These are phyloP conservation scores for Bufo gargarizans DNA, from an alignment of 2,113 vertebrate genomes.

Conservation along the genomic window DNA sequence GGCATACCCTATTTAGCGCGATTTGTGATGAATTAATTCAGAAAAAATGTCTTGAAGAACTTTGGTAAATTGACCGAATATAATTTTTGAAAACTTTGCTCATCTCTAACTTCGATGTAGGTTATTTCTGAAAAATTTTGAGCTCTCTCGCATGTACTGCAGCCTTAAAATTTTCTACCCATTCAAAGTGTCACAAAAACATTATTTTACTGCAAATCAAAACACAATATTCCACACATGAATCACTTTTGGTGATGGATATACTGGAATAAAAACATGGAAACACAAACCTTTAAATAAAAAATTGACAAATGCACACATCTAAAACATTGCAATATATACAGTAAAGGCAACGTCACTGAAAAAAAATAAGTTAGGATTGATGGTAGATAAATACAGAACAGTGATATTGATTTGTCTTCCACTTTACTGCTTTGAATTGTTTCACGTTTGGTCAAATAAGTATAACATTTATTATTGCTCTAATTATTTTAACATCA, in stretches of 20 bases:
- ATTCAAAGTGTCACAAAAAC: neutral
- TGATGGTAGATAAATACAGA: neutral
- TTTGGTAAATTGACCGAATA: too few relatives aligned
- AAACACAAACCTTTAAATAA: neutral
- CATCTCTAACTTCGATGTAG: neutral
- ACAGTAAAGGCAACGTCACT: neutral
- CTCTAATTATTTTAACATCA: neutral
- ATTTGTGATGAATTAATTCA: too few relatives aligned
- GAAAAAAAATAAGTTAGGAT: neutral
- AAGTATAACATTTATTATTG: neutral
- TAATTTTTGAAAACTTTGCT: too few relatives aligned
- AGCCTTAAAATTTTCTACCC: neutral
- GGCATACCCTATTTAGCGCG: too few relatives aligned
- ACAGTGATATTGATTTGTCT: slow-evolving; percentile 4
- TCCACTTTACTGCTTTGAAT: neutral
- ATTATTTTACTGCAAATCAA: neutral
- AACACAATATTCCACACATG: neutral
- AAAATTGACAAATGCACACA: slow-evolving; percentile 6
- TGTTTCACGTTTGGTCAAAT: neutral
- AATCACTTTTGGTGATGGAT: neutral
- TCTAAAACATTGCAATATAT: neutral
- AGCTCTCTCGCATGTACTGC: too few relatives aligned
- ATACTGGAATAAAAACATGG: neutral
- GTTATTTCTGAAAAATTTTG: neutral
- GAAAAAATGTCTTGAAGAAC: too few relatives aligned